Evolutionary conservation across 2,113 vertebrate species (phyloP), one percentile per base, ranked within the genome.

Genomic region (Sceloporus tristichus): DNA sequence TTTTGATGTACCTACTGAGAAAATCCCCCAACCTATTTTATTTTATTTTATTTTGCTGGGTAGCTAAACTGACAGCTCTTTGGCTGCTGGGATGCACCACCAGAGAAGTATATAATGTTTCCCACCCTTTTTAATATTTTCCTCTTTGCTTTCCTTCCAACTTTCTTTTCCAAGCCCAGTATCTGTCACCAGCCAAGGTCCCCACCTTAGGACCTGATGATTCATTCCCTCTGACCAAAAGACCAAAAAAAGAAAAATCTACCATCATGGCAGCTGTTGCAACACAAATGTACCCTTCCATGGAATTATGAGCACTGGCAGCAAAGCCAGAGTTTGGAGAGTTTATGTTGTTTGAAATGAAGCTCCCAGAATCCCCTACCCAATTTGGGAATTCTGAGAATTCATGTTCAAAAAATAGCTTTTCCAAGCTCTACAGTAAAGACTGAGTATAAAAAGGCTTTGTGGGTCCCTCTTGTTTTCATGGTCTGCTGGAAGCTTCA

Each of bases 211-310:
- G 84, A 87, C 59, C 86, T 78, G 59, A 38, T 75, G 85, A 92
- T 90, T 87, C 9, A 86, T 92, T 91, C 53, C 79, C 91, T 27
- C 71, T 79, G 82, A 5, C 75, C 82, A 76, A 86, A 74, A 53
- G 4, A 34, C 66, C 56, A 7, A 40, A 23, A 40, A 23, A 77
- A 42, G 85, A 83, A 68, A n/a, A 85, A 82, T 42, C 79, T 81
- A 74, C 86, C 1, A 0, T 86, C 27, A 25, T 0, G 0, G 34
- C 11, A 78, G 48, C 21, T 59, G 16, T 85, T n/a, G 88, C 70
- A 78, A 85, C 74, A 9, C 85, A 53, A 0, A 65, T 9, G 77
- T 68, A 86, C 80, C 68, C 91, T 90, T 89, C 65, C n/a, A 70
- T 82, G 89, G 70, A 53, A 19, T 8, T 7, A n/a, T 78, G 82